Percentiles rank a stretch among this genome's conserved stretches.
These are phyloP conservation scores for Eulimnadia texana DNA, from an alignment of 1,140 invertebrate species.

Conservation along the genomic window DNA sequence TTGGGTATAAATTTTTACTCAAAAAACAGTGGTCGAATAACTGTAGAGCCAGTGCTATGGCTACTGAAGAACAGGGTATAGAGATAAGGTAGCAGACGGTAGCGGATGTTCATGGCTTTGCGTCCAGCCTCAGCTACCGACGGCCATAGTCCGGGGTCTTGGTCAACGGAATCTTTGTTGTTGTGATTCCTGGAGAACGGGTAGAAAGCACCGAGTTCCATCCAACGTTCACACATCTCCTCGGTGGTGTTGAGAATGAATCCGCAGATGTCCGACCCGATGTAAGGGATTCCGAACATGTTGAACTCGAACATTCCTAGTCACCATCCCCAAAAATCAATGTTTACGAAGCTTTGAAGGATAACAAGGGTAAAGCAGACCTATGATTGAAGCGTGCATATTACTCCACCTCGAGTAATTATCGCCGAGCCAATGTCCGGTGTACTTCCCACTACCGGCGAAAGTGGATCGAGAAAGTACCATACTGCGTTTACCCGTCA, in stretches of 20 bases:
- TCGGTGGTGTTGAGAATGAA: constrained; percentile 30
- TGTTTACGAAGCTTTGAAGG: not conserved
- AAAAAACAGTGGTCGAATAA: constrained; percentile 31
- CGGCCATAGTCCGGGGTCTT: constrained; percentile 26
- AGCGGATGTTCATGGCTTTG: constrained; percentile 28
- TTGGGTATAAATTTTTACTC: constrained; percentile 16
- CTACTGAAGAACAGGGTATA: constrained; percentile 32
- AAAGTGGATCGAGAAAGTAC: constrained; percentile 39
- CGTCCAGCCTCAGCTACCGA: constrained; percentile 23
- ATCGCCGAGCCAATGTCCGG: constrained; percentile 43
- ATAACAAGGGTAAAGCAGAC: no score
- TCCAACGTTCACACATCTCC: constrained; percentile 28
- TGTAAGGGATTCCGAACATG: constrained; percentile 34
- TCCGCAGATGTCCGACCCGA: constrained; percentile 40
- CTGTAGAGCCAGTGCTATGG: constrained; percentile 27
- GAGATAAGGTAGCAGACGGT: constrained; percentile 32
- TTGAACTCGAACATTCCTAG: constrained; percentile 23
- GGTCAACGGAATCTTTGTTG: constrained; percentile 16
- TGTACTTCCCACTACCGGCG: constrained; percentile 35
- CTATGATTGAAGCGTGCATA: constrained; percentile 21
- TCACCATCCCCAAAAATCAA: not conserved
- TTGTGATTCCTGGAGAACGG: constrained; percentile 35
- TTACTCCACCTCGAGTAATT: constrained; percentile 22
- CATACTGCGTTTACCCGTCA: constrained; percentile 27
- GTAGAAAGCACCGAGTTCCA: constrained; percentile 30